phyloP scores from a whole-genome alignment of 35 echinoderm and acorn worm species.

The Acanthaster planci region DNA sequence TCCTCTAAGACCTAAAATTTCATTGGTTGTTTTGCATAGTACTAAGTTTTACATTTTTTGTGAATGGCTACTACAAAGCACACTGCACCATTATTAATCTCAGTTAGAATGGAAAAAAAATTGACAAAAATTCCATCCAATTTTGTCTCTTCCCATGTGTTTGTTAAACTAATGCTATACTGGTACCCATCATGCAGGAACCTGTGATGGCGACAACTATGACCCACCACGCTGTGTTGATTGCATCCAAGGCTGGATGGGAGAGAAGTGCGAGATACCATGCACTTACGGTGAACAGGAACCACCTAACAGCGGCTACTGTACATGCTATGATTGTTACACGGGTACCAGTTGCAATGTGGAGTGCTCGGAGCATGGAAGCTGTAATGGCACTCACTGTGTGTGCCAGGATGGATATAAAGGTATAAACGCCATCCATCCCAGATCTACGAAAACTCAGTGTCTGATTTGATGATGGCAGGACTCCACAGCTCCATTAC shows the following conservation, averaged over 20 bases:
- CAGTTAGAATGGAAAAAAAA: background rate
- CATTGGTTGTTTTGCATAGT: too few relatives aligned
- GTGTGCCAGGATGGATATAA: conserved; percentile 40
- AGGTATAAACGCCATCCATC: background rate
- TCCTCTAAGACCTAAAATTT: too few relatives aligned
- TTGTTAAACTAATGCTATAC: background rate
- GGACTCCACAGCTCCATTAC: too few relatives aligned
- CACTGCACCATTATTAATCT: background rate
- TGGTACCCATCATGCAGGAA: conserved; percentile 16
- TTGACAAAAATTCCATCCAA: background rate
- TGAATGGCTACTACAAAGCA: too few relatives aligned
- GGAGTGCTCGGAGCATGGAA: conserved; percentile 66
- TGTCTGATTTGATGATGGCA: too few relatives aligned
- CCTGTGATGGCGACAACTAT: conserved; percentile 60
- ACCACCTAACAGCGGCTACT: conserved; percentile 49
- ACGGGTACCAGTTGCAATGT: conserved; percentile 71
- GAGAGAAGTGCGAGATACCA: conserved; percentile 63
- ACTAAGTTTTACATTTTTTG: too few relatives aligned
- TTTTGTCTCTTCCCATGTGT: background rate
- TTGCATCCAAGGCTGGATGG: conserved; percentile 73
- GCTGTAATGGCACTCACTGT: conserved; percentile 44
- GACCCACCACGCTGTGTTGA: conserved; percentile 51
- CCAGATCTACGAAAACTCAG: too few relatives aligned
- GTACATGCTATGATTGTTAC: conserved; percentile 72
- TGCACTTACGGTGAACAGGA: conserved; percentile 64